phyloP scores from a whole-genome alignment of 2,888 invertebrate genomes.

The Caenorhabditis virilis region DNA sequence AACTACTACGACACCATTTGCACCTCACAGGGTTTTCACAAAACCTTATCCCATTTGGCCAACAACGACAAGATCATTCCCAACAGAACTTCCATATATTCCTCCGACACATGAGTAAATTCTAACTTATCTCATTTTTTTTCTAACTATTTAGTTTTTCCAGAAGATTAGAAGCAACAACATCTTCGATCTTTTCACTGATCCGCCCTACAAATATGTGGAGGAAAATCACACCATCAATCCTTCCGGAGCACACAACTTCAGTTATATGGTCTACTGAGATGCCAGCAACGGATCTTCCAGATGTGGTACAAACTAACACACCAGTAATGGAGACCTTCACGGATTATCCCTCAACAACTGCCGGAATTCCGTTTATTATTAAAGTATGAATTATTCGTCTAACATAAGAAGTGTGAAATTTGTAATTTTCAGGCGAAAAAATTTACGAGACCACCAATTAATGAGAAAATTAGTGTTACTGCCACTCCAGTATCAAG shows the following conservation, averaged over 20 bases:
- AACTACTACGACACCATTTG: slow-evolving; percentile 6
- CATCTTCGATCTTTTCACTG: slow-evolving; percentile 16
- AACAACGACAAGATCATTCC: slow-evolving; percentile 21
- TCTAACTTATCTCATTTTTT: background rate
- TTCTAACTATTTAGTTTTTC: background rate
- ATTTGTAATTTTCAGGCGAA: slow-evolving; percentile 23
- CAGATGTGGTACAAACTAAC: slow-evolving; percentile 5
- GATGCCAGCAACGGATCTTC: slow-evolving; percentile 6
- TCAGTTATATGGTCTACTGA: slow-evolving; percentile 22
- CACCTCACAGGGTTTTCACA: slow-evolving; percentile 18
- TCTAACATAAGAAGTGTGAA: slow-evolving; percentile 1
- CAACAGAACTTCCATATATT: background rate
- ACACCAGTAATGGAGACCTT: slow-evolving; percentile 4
- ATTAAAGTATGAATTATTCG: slow-evolving; percentile 17
- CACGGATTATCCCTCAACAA: slow-evolving; percentile 15
- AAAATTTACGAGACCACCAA: slow-evolving; percentile 37
- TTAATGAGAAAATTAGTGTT: slow-evolving; percentile 30
- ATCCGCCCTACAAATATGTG: slow-evolving; percentile 26
- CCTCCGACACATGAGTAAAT: background rate
- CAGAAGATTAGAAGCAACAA: background rate
- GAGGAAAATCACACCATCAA: slow-evolving; percentile 29
- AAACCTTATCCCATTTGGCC: slow-evolving; percentile 39
- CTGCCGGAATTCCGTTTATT: slow-evolving; percentile 30
- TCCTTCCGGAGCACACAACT: slow-evolving; percentile 27
- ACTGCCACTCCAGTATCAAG: slow-evolving; percentile 20